Evolutionary conservation across 2,888 invertebrate genomes (phyloP), one percentile per base, ranked within the genome.

Genomic region (Cosmorhoe ocellata): DNA sequence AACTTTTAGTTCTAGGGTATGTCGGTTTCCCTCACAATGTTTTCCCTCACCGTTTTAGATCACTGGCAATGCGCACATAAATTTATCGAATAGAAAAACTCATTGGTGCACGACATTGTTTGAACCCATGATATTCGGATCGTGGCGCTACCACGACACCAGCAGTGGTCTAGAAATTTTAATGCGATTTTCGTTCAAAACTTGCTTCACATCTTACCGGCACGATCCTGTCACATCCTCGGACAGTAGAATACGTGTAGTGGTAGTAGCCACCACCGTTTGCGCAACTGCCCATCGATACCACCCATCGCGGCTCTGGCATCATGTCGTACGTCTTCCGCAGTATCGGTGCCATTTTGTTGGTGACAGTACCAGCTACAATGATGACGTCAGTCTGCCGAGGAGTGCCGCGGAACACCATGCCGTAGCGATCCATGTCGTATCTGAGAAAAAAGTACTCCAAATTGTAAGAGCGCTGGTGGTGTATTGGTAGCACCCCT

Each of bases 261-360:
- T 99, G 99, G 81, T 99, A 99, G 81, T 99, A 99, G 7, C 99
- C 99, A 13, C 99, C 99, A 27, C 99, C 99, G 80, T 99, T 99
- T 7, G 99, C 99, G 87, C 99, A 99, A 76, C 98, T 98, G 31
- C 99, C 99, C 99, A 99, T 99, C 0, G 99, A 99, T 71, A 99
- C 96, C 8, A 99, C 99, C 97, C 97, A 99, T 66, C 95, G 92
- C 0, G 98, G 98, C 57, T 98, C 97, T 10, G 97, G 95, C 98
- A 99, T 99, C 92, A 98, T 95, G 91, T 99, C 99, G 74, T 98
- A 99, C 9, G 98, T 96, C 90, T 97, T 98, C 56, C 99, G 92
- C 13, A 99, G 87, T 13, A 98, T 95, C 3, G 99, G 99, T 41
- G 99, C 99, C 99, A 99, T 99, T 91, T 99, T 99, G 88, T 99